These are phyloP conservation scores for Disparrhopalites patrizii DNA, from an alignment of 2,888 invertebrate genomes.

Conservation along the genomic window DNA sequence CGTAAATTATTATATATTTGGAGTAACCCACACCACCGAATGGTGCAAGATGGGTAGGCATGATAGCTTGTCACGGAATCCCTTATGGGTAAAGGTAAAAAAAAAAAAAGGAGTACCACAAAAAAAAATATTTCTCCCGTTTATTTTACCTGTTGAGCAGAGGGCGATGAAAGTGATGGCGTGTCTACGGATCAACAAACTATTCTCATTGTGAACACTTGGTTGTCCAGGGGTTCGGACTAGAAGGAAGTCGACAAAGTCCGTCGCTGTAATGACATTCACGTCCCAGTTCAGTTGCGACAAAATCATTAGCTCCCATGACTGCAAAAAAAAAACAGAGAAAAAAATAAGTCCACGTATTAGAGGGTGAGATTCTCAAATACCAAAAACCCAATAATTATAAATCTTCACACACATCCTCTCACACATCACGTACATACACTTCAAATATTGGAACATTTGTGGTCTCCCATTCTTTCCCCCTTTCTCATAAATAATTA, in stretches of 20 bases:
- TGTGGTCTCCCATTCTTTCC: too few species aligned
- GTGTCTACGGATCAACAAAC: slow-evolving; percentile 64
- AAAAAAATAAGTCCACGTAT: slow-evolving; percentile 32
- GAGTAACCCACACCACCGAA: too few species aligned
- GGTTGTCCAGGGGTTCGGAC: slow-evolving; percentile 56
- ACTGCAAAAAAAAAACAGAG: slow-evolving; percentile 56
- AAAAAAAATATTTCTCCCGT: too few species aligned
- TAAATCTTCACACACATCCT: not conserved
- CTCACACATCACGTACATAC: not conserved
- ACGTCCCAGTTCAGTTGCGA: slow-evolving; percentile 75
- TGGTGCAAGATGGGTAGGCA: too few species aligned
- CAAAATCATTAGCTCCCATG: slow-evolving; percentile 74
- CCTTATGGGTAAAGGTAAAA: too few species aligned
- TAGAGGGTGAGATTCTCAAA: slow-evolving; percentile 10
- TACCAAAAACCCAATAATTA: not conserved
- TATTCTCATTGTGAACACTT: slow-evolving; percentile 52
- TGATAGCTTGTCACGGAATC: too few species aligned
- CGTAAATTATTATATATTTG: too few species aligned
- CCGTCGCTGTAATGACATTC: slow-evolving; percentile 71
- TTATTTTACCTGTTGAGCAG: slow-evolving; percentile 71
- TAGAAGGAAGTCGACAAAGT: slow-evolving; percentile 75
- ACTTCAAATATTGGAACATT: not conserved
- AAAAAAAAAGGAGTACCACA: too few species aligned
- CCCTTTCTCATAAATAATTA: too few species aligned
- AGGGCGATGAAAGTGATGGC: slow-evolving; percentile 72